Conservation (phyloP, 2,797 vertebrate genomes). For the Triplophysa yarkandensis region DNA sequence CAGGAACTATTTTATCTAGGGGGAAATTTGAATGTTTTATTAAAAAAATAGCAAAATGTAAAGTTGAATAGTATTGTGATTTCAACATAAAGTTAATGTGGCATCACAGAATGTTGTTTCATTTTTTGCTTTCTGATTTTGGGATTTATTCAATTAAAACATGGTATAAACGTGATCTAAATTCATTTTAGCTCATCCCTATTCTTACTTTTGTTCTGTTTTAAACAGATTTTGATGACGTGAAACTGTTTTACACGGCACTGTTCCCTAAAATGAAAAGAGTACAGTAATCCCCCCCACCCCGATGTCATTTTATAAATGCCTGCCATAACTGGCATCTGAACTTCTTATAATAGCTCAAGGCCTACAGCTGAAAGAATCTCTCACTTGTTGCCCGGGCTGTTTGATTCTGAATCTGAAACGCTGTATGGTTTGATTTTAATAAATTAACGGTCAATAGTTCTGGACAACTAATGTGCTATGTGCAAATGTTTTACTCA, state of each 20-base stretch:
- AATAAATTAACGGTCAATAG: neutral
- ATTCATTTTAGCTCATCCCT: neutral
- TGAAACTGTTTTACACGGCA: neutral
- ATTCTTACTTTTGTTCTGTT: neutral
- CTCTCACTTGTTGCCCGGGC: neutral
- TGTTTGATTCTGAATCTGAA: slow-evolving; percentile 17
- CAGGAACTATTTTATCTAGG: neutral
- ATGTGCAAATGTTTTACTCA: too few relatives aligned
- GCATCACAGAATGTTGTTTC: neutral
- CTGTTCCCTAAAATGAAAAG: neutral
- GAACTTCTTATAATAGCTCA: slow-evolving; percentile 38
- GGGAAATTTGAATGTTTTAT: neutral
- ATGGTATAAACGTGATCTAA: neutral
- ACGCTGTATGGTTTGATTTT: slow-evolving; percentile 1
- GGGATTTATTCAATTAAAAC: neutral
- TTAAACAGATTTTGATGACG: neutral
- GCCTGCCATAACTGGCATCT: slow-evolving; percentile 29
- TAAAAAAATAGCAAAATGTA: too few relatives aligned
- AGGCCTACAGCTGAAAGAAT: slow-evolving; percentile 37
- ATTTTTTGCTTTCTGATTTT: neutral
- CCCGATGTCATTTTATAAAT: slow-evolving; percentile 35
- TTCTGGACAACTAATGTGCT: neutral
- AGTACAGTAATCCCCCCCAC: slow-evolving; percentile 1
- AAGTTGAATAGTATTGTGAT: too few relatives aligned
- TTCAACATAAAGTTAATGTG: neutral